Percentiles rank a stretch among this genome's conserved stretches.
These are phyloP conservation scores for Pomacea maculata DNA, from an alignment of 1,140 invertebrate genomes.

Conservation along the genomic window DNA sequence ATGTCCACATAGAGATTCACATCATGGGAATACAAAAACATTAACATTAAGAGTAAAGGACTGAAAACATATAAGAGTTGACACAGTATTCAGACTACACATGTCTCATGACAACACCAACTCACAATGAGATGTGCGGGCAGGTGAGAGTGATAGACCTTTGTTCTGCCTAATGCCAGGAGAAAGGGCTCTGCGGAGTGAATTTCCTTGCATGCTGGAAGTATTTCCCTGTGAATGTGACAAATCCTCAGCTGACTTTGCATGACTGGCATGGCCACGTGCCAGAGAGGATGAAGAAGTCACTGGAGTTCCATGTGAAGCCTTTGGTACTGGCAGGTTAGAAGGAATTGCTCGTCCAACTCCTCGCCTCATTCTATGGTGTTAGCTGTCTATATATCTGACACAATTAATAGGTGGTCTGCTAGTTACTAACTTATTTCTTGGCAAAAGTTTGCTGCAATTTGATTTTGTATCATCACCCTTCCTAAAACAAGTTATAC, in stretches of 20 bases:
- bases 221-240: conserved; percentile 40
- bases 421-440: too few relatives aligned
- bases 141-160: conserved; percentile 26
- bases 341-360: conserved; percentile 43
- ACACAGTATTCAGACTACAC: not conserved
- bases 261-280: conserved; percentile 34
- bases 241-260: conserved; percentile 55
- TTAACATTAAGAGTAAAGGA: too few relatives aligned
- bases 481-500: too few relatives aligned
- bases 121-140: conserved; percentile 11
- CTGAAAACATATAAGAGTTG: too few relatives aligned
- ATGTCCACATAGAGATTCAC: too few relatives aligned
- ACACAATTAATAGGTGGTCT: too few relatives aligned
- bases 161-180: conserved; percentile 38
- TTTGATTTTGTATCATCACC: too few relatives aligned
- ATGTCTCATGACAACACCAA: not conserved
- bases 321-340: conserved; percentile 49
- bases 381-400: conserved; percentile 6
- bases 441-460: too few relatives aligned
- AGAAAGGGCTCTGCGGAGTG: conserved; percentile 42
- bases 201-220: conserved; percentile 20
- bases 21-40: too few relatives aligned
- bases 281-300: conserved; percentile 38
- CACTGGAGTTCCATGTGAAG: conserved; percentile 46
- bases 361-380: conserved; percentile 33